Evolutionary conservation across 1,140 invertebrate species (phyloP), one percentile per base, ranked within the genome.

Genomic region (Arion vulgaris): DNA sequence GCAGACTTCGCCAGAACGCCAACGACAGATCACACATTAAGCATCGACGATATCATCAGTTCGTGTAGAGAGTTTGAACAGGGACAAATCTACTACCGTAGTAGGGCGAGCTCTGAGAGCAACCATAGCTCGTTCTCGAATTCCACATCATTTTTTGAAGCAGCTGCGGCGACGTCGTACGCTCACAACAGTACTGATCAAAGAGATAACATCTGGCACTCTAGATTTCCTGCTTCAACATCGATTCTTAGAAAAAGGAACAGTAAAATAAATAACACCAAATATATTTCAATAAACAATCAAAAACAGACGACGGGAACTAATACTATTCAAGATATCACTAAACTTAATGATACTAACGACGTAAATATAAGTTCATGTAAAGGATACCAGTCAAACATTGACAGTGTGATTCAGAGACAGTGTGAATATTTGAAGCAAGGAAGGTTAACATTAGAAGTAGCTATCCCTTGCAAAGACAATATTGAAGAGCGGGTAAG

Each of bases 51-150:
- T 66, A 66, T 66, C 28, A 32, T 66, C 28, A 66, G 62, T 32
- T 66, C 62, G 17, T 66, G 62, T 17, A 28, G 62, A 7, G 62
- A 66, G 62, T 66, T 66, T 66, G n/a, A 66, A 34, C 62, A 66
- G 32, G 32, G 62, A 5, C 1, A 66, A 11, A 28, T 32, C 28
- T 66, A 32, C 17, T 66, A 66, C n/a, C 62, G 62, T 17, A 34
- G 62, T 34, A 66, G 62, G 17, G 28, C 62, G n/a, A 32, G 28
- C 28, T 66, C 62, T 32, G 62, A 66, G 7, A 66, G 62, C 32
- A 23, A 32, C 1, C n/a, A 2, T 4, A 66, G 17, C 7, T 66
- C 62, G 32, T 34, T 32, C 28, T 66, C 32, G 19, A 5, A 34
- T 66, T 66, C n/a, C 5, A 9, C 32, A 7, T 32, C 62, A 66